phyloP scores from a whole-genome alignment of 2,797 vertebrate genomes.

The Nannoperca obscura region DNA sequence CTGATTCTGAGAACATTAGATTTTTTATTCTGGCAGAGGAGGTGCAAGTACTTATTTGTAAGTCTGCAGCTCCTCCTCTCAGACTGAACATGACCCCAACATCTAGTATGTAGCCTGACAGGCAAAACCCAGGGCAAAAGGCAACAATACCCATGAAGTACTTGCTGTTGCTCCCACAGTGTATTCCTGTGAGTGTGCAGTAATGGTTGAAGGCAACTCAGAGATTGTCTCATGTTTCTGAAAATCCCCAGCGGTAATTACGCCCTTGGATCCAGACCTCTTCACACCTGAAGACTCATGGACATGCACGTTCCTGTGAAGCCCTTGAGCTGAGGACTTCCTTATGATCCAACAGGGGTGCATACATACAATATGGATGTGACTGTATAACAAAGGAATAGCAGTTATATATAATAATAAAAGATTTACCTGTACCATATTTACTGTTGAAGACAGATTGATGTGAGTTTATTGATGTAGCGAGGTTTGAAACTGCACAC shows the following conservation, averaged over 20 bases:
- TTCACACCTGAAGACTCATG: too few relatives aligned
- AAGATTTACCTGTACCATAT: background rate
- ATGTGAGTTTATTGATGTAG: background rate
- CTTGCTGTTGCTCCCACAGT: background rate
- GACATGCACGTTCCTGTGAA: too few relatives aligned
- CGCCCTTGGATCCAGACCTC: background rate
- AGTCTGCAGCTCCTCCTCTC: background rate
- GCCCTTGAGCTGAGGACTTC: background rate
- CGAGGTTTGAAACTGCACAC: background rate
- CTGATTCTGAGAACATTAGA: background rate
- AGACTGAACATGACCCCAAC: background rate
- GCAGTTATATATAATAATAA: background rate
- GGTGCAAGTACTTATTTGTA: background rate
- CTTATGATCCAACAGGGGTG: background rate
- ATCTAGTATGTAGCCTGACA: background rate
- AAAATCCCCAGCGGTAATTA: background rate
- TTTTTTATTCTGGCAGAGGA: background rate
- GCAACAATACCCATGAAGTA: too few relatives aligned
- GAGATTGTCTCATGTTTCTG: background rate
- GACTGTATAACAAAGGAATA: background rate
- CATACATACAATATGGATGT: background rate
- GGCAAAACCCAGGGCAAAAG: background rate
- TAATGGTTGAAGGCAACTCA: background rate
- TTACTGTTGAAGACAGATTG: background rate
- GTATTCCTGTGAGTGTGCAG: background rate